Conservation (phyloP, 2,888 invertebrate genomes). For the Chelonus formosanus region DNA sequence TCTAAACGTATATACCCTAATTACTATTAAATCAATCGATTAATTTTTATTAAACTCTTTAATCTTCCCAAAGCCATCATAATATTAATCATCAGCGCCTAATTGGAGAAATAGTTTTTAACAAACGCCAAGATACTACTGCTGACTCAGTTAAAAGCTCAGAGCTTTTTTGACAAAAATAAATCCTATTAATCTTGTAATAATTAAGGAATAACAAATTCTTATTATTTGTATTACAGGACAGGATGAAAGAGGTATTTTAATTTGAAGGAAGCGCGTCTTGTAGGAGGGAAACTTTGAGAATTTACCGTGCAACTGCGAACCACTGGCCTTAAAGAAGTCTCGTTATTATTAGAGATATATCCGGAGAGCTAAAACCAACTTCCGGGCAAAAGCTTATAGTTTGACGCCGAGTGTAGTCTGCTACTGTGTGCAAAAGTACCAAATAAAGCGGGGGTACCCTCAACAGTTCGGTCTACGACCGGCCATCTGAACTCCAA, state of each 20-base stretch:
- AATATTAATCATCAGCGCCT: no score
- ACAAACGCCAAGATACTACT: no score
- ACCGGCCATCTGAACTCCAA: slow-evolving; percentile 30
- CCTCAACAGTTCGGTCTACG: slow-evolving; percentile 17
- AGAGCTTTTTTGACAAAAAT: no score
- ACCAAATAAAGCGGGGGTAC: slow-evolving; percentile 26
- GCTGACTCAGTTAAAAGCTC: no score
- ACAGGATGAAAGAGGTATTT: no score
- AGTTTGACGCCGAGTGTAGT: slow-evolving; percentile 10
- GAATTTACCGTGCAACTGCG: slow-evolving; percentile 58
- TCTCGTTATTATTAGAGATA: slow-evolving; percentile 46
- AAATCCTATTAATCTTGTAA: no score
- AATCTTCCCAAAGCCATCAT: no score
- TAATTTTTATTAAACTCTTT: background rate
- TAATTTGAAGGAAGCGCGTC: no score
- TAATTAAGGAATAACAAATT: no score
- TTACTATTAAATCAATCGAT: slow-evolving; percentile 1
- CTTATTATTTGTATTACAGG: no score
- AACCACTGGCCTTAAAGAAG: slow-evolving; percentile 48
- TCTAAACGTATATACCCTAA: background rate
- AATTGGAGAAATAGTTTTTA: no score
- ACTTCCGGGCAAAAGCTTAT: slow-evolving; percentile 18
- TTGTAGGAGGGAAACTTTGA: slow-evolving; percentile 42
- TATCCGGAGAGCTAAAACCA: slow-evolving; percentile 34
- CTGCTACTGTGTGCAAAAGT: slow-evolving; percentile 9